These are phyloP conservation scores for Riparia riparia DNA, from an alignment of 2,113 vertebrate species.

Conservation along the genomic window DNA sequence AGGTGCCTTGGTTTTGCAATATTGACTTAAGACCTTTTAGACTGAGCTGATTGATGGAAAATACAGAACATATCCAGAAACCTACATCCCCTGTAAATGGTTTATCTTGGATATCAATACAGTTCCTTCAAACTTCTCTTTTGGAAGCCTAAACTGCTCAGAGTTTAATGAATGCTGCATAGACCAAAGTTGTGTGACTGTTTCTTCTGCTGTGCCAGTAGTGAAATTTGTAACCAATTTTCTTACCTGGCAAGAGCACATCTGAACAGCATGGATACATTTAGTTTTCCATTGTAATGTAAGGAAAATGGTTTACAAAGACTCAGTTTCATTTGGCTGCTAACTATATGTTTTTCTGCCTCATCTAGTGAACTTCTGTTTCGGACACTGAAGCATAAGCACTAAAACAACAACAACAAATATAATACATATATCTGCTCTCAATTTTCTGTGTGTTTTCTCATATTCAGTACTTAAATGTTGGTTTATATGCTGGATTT, in stretches of 20 bases:
- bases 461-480: not conserved
- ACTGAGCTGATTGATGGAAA: not conserved
- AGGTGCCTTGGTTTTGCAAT: not conserved
- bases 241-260: not conserved
- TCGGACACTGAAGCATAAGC: not conserved
- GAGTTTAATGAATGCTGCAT: not conserved
- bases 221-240: not conserved
- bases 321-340: not conserved
- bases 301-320: not conserved
- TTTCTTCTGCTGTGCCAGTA: not conserved
- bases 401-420: not conserved
- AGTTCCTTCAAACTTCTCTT: not conserved
- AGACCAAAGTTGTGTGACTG: not conserved
- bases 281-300: not conserved
- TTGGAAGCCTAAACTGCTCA: not conserved
- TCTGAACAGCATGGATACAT: not conserved
- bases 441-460: not conserved
- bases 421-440: not conserved
- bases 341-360: not conserved
- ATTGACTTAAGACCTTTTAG: not conserved
- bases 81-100: rapidly evolving
- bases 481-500: not conserved
- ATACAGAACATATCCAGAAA: not conserved
- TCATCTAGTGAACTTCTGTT: not conserved
- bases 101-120: not conserved